Conservation (phyloP, 2,797 vertebrate genomes). For the Fringilla coelebs region DNA sequence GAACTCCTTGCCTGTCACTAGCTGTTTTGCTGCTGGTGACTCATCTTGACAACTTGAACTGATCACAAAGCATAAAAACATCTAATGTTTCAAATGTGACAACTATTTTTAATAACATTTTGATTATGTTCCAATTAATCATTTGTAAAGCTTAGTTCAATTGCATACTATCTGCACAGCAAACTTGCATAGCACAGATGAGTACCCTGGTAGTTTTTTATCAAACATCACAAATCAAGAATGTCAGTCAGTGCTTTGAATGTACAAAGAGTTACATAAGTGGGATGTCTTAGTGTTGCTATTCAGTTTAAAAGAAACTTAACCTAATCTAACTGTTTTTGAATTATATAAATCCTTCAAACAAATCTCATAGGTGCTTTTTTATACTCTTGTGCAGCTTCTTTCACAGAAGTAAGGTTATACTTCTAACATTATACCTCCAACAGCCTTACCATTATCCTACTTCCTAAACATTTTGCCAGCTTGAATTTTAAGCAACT, state of each 20-base stretch:
- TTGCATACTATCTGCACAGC: neutral
- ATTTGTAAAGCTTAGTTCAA: neutral
- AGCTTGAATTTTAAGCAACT: neutral
- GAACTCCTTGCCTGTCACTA: neutral
- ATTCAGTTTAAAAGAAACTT: neutral
- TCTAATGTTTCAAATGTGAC: neutral
- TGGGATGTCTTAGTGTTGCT: neutral
- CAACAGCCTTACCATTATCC: neutral
- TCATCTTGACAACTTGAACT: constrained; percentile 4
- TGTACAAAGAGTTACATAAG: neutral
- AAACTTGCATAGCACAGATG: neutral
- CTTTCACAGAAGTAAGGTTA: neutral
- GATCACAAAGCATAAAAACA: neutral
- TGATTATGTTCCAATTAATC: neutral
- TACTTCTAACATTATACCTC: neutral
- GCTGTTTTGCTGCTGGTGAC: neutral
- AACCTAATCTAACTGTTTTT: neutral
- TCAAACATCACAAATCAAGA: neutral
- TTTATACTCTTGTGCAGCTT: neutral
- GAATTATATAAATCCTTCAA: neutral
- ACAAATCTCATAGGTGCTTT: neutral
- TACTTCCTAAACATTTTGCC: neutral
- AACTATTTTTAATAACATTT: neutral
- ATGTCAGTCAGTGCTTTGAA: neutral
- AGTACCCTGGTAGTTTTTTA: neutral